Evolutionary conservation across 2,797 vertebrate genomes (phyloP), one percentile per base, ranked within the genome.

Genomic region (Meda fulgida): DNA sequence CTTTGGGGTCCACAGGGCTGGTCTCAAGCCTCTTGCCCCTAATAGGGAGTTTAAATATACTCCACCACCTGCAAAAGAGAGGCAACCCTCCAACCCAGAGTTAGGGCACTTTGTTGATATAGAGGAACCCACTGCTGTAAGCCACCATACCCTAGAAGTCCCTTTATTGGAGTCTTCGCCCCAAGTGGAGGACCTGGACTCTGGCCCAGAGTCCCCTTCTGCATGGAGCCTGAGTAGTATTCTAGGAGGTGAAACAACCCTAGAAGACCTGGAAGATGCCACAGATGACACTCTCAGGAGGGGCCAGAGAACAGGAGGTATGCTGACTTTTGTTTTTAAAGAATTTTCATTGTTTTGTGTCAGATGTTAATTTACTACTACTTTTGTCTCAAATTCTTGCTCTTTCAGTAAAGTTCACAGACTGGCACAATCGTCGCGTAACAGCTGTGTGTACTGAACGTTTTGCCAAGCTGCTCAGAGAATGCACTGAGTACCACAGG

Each of bases 401-500:
- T 46, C n/a, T 84, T 38, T 89, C 85, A 94, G 93, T 86, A 73
- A 92, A 90, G 88, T 82, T 13, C 51, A 91, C 85, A 23, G 92
- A 94, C 26, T 93, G 93, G 93, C 95, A 96, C 90, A 94, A 90
- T 84, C 84, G 86, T 38, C 92, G 94, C 34, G 89, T 95, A 84
- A 90, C 92, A 18, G 93, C 90, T 19, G 66, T 95, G 73, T 94
- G 95, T 46, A 93, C 92, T 18, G 87, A 91, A 67, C 92, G 58
- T 77, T 94, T 95, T 72, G 92, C 94, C 88, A 83, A 80, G 83
- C 92, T 96, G 72, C 76, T 96, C 84, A 92, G 90, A 87, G 92
- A 92, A 88, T 90, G 46, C 85, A 93, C 94, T 1, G 84, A 92
- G 34, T 93, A 94, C 78, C 69, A 89, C 3, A 87, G 70, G 87